Evolutionary conservation across 2,888 invertebrate genomes (phyloP), one percentile per base, ranked within the genome.

Genomic region (Silvanus unidentatus): DNA sequence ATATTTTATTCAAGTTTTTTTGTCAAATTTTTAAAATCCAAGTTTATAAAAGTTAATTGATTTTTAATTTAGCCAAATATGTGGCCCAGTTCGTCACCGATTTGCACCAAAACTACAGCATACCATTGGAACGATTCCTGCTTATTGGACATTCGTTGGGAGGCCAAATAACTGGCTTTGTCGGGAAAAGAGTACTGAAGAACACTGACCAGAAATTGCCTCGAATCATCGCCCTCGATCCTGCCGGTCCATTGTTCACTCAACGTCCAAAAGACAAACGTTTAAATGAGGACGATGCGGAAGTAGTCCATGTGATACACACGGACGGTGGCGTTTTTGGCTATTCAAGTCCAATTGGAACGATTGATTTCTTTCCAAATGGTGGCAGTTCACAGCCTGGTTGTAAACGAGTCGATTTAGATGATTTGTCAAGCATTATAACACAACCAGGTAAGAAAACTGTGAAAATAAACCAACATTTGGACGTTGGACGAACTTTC

Each of bases 291-390:
- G 47, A 53, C 16, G 65, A 65, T 41, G 67, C 65, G 8, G 52
- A 63, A 28, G 54, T 66, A 2, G 67, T 68, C 1, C 57, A 62
- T 39, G 60, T 66, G 4, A 51, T 68, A 6, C 68, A 68, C 43
- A 59, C 64, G 0, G 59, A 66, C 41, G 62, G 58, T 29, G 61
- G 59, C 13, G 57, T 55, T 11, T 61, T 65, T 40, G 66, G 66
- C 1, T 59, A 56, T 35, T 42, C 47, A 8, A 35, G 43, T 2
- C 28, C 59, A 12, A 49, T 53, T 28, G 66, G 68, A 27, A 65
- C 65, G 3, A 56, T 62, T 5, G 66, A 68, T 44, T 66, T 68
- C 47, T 66, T 56, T 39, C 60, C 62, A 5, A 68, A 68, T 53
- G 64, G 65, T 6, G 66, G 66, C 1, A 53, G 45, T 10, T 55